Base-by-base conservation (phyloP, 1,140 invertebrate species). In the Aleiodes sp. region DNA sequence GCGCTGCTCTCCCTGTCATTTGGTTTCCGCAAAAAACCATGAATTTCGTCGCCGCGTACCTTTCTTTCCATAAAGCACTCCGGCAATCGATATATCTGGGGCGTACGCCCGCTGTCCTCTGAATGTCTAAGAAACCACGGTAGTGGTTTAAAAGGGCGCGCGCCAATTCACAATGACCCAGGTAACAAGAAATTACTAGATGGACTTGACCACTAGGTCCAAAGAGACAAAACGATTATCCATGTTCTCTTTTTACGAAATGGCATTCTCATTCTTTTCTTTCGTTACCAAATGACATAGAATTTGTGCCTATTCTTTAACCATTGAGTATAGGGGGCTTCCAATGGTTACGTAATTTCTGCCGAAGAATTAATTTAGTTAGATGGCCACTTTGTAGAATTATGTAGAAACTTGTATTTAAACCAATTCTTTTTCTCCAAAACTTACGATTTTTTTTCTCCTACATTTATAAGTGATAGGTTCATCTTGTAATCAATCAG, bases 201-300 rank as follows among this genome's bases (percentile, higher is more conserved):
- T 52, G 46, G 4, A 52, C 26, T 52, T 62, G 28, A 68, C 66
- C 59, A 46, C 33, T 67, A 35, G 41, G 35, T 68, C 66, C 39
- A 24, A 62, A 57, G 31, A 62, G n/a, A n/a, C n/a, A n/a, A 63
- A 64, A 56, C 67, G 41, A 69, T 69, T 69, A 64, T 26, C 59
- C 37, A 7, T n/a, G n/a, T 21, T 9, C 21, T 52, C 21, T 52
- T 52, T 21, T 24, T 24, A 6, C 31, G 31, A 6, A 24, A n/a
- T n/a, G n/a, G n/a, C 65, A 16, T 19, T 41, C 68, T 71, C 79
- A 68, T 70, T 56, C 73, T 62, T 56, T n/a, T n/a, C n/a, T n/a
- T n/a, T n/a, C n/a, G n/a, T n/a, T n/a, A n/a, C n/a, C 52, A 78
- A 80, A 80, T 80, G 78, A 80, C 76, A 80, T 76, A 68, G 75